phyloP scores from a whole-genome alignment of 2,888 invertebrate species.

The Ennomos erosarius region DNA sequence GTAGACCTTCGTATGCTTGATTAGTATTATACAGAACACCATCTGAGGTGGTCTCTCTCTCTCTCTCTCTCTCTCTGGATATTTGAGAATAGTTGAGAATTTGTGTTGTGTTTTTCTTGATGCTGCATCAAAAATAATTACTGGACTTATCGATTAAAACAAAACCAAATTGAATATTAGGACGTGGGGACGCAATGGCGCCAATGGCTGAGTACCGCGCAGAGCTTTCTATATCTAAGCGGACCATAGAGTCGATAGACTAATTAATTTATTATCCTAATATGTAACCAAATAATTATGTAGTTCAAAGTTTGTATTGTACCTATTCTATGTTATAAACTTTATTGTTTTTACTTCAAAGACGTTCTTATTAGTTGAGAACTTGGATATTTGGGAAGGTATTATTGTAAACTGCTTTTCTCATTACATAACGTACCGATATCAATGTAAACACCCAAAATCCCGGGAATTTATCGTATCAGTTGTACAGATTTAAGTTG shows the following conservation, averaged over 20 bases:
- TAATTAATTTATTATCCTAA: too few species aligned
- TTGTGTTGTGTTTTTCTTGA: conserved; percentile 6
- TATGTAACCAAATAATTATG: too few species aligned
- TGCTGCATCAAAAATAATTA: neutral
- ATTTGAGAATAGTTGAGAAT: conserved; percentile 15
- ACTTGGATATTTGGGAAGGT: conserved; percentile 1
- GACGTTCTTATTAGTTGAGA: too few species aligned
- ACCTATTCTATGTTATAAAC: too few species aligned
- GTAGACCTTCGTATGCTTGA: conserved; percentile 60
- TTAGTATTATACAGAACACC: conserved; percentile 53
- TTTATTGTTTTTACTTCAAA: too few species aligned
- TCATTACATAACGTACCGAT: conserved; percentile 46
- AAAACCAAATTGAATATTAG: too few species aligned
- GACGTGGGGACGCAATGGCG: too few species aligned
- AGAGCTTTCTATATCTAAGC: too few species aligned
- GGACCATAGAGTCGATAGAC: too few species aligned
- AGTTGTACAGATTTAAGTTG: conserved; percentile 54
- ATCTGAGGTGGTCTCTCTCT: conserved; percentile 33
- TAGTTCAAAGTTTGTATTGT: too few species aligned
- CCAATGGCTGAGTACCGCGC: too few species aligned
- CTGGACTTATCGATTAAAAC: too few species aligned
- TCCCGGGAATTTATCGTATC: conserved; percentile 50
- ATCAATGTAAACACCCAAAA: conserved; percentile 48
- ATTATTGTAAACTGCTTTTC: conserved; percentile 18
- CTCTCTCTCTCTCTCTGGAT: conserved; percentile 5